Percentiles rank a stretch among this genome's conserved stretches.
phyloP scores from a whole-genome alignment of 2,113 vertebrate genomes.

The Suricata suricatta region DNA sequence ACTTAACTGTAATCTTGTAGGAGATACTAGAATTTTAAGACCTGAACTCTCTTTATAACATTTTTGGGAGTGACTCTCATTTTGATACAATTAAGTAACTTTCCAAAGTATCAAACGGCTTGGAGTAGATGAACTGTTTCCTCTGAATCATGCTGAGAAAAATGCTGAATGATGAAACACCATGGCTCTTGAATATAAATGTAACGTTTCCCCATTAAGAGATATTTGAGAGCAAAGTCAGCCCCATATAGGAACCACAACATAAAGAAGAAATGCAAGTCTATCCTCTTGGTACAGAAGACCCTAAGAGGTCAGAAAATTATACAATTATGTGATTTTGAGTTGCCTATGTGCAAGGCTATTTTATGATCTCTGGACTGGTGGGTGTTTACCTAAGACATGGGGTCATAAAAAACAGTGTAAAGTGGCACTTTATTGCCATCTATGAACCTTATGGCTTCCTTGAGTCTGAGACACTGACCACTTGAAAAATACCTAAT shows the following conservation, averaged over 20 bases:
- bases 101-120: not conserved
- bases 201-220: not conserved
- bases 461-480: not conserved
- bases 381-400: not conserved
- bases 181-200: not conserved
- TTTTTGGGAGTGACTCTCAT: slow-evolving; percentile 10
- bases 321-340: not conserved
- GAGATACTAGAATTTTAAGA: slow-evolving; percentile 39
- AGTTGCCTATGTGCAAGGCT: not conserved
- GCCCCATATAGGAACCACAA: not conserved
- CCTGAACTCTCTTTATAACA: not conserved
- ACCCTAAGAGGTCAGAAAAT: not conserved
- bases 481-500: not conserved
- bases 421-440: not conserved
- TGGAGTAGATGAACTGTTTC: not conserved
- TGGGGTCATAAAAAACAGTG: not conserved
- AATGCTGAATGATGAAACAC: not conserved
- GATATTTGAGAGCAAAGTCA: not conserved
- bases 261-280: not conserved
- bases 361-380: not conserved
- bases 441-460: not conserved
- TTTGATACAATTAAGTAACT: not conserved
- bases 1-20: not conserved
- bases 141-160: not conserved
- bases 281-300: not conserved